These are phyloP conservation scores for Carassius auratus DNA, from an alignment of 2,113 vertebrate genomes.

Conservation along the genomic window DNA sequence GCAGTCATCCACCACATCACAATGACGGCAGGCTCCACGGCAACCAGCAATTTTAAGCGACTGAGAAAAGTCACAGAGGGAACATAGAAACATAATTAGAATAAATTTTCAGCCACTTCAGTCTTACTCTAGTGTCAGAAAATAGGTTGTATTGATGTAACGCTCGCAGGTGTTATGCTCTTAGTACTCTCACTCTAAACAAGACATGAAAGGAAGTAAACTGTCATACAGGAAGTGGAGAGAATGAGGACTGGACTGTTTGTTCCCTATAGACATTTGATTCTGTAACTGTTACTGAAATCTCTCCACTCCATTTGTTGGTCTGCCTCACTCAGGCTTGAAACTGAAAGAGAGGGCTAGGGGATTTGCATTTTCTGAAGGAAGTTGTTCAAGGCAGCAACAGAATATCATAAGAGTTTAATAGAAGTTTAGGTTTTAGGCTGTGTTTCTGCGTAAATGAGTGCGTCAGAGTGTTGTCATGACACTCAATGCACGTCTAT, in stretches of 20 bases:
- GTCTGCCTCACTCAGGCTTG: background rate
- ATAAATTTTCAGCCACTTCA: background rate
- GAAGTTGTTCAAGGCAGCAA: background rate
- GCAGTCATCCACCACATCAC: constrained; percentile 37
- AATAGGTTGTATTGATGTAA: constrained; percentile 24
- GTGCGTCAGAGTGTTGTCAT: background rate
- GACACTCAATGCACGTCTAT: background rate
- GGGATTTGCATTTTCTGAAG: constrained; percentile 14
- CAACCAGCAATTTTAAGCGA: constrained; percentile 34
- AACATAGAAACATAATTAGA: constrained; percentile 36
- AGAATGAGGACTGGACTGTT: constrained; percentile 21
- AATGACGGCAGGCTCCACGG: constrained; percentile 38
- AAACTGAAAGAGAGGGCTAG: background rate
- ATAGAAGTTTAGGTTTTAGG: background rate
- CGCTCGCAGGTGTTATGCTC: background rate
- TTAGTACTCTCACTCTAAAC: background rate
- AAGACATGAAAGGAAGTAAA: constrained; percentile 17
- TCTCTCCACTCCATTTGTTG: constrained; percentile 10
- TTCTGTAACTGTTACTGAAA: constrained; percentile 3
- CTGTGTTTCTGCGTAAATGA: background rate
- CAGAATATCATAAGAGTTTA: background rate
- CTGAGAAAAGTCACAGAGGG: constrained; percentile 21
- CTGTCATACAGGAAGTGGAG: constrained; percentile 16
- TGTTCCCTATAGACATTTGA: background rate
- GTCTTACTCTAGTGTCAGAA: constrained; percentile 3